These are phyloP conservation scores for Tapirus indicus DNA, from an alignment of 2,797 vertebrate species.

Conservation along the genomic window DNA sequence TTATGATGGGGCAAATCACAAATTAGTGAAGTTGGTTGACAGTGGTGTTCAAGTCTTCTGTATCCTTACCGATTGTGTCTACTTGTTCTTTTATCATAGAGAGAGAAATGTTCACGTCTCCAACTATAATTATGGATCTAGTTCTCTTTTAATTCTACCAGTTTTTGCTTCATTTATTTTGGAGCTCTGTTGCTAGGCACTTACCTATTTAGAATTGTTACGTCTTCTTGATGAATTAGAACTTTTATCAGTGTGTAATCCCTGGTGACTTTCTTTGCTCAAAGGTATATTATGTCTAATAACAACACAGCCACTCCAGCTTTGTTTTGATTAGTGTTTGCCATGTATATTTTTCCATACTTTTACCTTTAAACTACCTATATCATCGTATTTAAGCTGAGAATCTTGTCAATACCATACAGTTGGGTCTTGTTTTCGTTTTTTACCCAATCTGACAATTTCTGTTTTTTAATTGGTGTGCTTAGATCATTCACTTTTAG, in stretches of 20 bases:
- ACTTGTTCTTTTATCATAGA: too few relatives aligned
- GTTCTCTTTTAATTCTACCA: not conserved
- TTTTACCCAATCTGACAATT: not conserved
- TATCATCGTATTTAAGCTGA: not conserved
- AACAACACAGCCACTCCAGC: not conserved
- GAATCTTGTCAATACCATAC: not conserved
- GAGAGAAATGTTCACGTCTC: too few relatives aligned
- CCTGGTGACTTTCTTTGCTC: not conserved
- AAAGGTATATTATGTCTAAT: not conserved
- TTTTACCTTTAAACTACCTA: not conserved
- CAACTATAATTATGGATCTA: not conserved
- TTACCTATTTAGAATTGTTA: not conserved
- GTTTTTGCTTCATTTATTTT: not conserved
- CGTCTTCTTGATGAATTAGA: not conserved
- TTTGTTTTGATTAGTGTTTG: not conserved
- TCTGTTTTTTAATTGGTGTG: not conserved
- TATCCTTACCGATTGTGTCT: too few relatives aligned
- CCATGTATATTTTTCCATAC: not conserved
- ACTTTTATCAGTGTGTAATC: not conserved
- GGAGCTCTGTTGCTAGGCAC: too few relatives aligned
- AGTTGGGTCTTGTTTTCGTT: not conserved
- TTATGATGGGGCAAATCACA: not conserved
- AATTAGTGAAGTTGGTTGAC: not conserved
- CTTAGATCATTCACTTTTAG: not conserved
- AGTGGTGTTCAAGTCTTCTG: not conserved